Evolutionary conservation across 1,140 invertebrate genomes (phyloP).

Genomic region (Hydropsyche tenuis): DNA sequence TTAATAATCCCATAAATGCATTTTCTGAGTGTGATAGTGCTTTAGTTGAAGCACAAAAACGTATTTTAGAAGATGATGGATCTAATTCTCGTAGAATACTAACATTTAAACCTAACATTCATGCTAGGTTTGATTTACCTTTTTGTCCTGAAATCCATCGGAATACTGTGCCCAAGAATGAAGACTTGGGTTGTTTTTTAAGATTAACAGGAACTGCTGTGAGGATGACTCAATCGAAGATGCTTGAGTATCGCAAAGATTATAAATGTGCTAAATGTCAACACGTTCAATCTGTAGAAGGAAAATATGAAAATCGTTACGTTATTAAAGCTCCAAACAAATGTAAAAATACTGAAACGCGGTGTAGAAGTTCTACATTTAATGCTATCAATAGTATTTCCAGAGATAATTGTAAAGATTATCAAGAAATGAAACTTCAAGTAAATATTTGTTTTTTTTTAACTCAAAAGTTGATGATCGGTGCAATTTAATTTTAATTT

Average conservation of each 20-base stretch:
- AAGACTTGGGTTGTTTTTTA: constrained; percentile 72
- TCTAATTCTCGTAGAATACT: constrained; percentile 51
- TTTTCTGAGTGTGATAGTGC: constrained; percentile 68
- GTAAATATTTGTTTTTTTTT: constrained; percentile 57
- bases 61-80: constrained; percentile 61
- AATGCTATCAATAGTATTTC: constrained; percentile 63
- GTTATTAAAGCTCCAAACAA: constrained; percentile 65
- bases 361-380: constrained; percentile 65
- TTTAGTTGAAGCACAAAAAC: constrained; percentile 66
- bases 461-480: constrained; percentile 33
- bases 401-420: constrained; percentile 79
- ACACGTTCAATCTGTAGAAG: constrained; percentile 69
- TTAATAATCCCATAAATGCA: constrained; percentile 57
- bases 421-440: constrained; percentile 90
- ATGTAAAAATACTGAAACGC: constrained; percentile 67
- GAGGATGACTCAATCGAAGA: constrained; percentile 74
- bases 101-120: constrained; percentile 71
- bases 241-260: constrained; percentile 77
- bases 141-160: constrained; percentile 66
- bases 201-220: constrained; percentile 77
- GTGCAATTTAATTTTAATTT: constrained; percentile 41
- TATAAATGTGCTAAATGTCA: constrained; percentile 84
- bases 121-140: constrained; percentile 67
- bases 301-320: constrained; percentile 73
- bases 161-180: constrained; percentile 68